These are phyloP conservation scores for Lithophane socia DNA, from an alignment of 2,888 invertebrate genomes.

Conservation along the genomic window DNA sequence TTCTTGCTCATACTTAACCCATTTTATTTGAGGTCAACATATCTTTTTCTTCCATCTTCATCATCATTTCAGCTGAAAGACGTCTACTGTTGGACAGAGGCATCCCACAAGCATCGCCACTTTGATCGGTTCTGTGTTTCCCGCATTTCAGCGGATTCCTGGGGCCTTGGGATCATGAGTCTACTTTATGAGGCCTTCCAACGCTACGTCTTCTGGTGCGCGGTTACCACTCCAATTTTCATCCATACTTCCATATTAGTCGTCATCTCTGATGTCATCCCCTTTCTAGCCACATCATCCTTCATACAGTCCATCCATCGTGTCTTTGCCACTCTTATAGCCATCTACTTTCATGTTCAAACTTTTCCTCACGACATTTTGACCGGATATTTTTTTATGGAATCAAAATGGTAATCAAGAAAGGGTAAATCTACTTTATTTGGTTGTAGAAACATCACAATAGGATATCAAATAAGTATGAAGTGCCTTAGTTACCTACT, in stretches of 20 bases:
- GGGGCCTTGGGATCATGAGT: too few relatives aligned
- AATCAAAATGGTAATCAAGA: neutral
- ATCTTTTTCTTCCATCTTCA: neutral
- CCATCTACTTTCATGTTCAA: neutral
- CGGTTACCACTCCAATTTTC: neutral
- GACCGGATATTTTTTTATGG: neutral
- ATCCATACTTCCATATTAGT: neutral
- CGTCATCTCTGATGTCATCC: neutral
- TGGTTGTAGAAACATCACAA: neutral
- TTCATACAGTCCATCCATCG: neutral
- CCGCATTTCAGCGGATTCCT: too few relatives aligned
- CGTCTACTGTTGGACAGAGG: too few relatives aligned
- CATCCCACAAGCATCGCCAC: too few relatives aligned
- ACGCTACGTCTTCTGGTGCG: too few relatives aligned
- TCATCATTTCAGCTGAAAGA: too few relatives aligned
- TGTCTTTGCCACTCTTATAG: neutral
- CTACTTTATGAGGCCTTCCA: too few relatives aligned
- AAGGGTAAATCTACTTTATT: neutral
- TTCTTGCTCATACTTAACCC: fast-evolving
- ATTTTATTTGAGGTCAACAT: neutral
- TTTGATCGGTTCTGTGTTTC: too few relatives aligned
- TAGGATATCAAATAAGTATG: neutral
- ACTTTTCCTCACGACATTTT: neutral
- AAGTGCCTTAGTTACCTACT: neutral
- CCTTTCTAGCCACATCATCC: neutral